These are phyloP conservation scores for Megathymus violae DNA, from an alignment of 1,140 invertebrate genomes.

Conservation along the genomic window DNA sequence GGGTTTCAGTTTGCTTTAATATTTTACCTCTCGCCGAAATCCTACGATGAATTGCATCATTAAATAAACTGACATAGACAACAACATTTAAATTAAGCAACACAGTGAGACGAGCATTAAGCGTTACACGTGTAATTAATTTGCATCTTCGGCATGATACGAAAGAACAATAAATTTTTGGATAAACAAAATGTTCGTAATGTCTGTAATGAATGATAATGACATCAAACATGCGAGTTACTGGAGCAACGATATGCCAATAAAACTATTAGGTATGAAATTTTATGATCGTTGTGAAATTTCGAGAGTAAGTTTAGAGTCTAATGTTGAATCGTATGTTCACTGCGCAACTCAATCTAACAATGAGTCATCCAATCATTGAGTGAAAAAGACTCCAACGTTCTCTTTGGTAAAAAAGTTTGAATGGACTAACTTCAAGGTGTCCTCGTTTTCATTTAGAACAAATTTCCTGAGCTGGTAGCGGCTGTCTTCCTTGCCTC, in stretches of 20 bases:
- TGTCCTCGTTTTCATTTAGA: constrained; percentile 91
- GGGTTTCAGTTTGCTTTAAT: no score
- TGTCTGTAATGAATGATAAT: constrained; percentile 16
- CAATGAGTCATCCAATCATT: background rate
- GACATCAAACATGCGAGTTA: constrained; percentile 30
- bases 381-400: background rate
- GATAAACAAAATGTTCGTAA: constrained; percentile 19
- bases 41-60: background rate
- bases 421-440: constrained; percentile 61
- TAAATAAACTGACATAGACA: background rate
- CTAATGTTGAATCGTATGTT: background rate
- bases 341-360: constrained; percentile 1
- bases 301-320: constrained; percentile 16
- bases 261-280: constrained; percentile 20
- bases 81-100: constrained; percentile 8
- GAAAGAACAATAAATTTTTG: background rate
- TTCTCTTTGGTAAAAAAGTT: constrained; percentile 24
- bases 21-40: background rate
- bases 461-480: constrained; percentile 94
- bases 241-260: constrained; percentile 7
- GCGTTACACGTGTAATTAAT: background rate
- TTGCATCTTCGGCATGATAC: constrained; percentile 9
- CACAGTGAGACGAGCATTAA: background rate
- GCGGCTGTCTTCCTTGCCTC: constrained; percentile 93
- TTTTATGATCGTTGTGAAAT: constrained; percentile 11